Percentiles rank a stretch among this genome's conserved stretches.
Evolutionary conservation across 2,113 vertebrate species (phyloP).

Genomic region (Toxotes jaculatrix): DNA sequence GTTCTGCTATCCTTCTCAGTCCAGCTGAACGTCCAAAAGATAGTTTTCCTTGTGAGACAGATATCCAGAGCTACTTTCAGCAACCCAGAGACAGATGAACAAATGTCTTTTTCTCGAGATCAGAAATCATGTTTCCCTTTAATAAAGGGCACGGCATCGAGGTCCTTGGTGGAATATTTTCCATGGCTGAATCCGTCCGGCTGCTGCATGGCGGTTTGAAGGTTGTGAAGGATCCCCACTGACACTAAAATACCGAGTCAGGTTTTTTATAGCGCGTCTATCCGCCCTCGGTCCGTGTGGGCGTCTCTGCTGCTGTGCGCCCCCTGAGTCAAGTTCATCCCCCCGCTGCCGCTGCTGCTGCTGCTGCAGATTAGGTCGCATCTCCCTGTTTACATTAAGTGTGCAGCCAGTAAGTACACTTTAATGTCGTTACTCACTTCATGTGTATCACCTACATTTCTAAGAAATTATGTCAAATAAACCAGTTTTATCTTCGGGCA

Average conservation of each 20-base stretch:
- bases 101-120: not conserved
- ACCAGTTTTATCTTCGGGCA: not conserved
- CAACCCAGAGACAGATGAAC: constrained; percentile 3
- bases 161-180: not conserved
- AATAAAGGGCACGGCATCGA: constrained; percentile 3
- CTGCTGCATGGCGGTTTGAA: not conserved
- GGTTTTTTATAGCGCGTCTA: constrained; percentile 52
- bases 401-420: not conserved
- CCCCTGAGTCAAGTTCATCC: constrained; percentile 21
- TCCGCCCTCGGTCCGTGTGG: constrained; percentile 26
- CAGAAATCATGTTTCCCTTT: constrained; percentile 21
- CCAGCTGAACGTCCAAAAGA: constrained; percentile 6
- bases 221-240: constrained; percentile 17
- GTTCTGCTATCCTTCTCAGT: constrained; percentile 18
- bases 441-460: constrained; percentile 10
- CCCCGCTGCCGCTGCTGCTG: not conserved
- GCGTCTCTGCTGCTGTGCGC: constrained; percentile 55
- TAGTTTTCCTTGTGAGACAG: not conserved
- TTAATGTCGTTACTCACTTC: not conserved
- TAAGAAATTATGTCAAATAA: not conserved
- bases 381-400: constrained; percentile 1
- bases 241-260: not conserved
- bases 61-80: constrained; percentile 30
- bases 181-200: not conserved
- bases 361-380: not conserved